Percentiles rank a stretch among this genome's conserved stretches.
Conservation (phyloP, 2,888 invertebrate genomes). For the Drosophila limbata region DNA sequence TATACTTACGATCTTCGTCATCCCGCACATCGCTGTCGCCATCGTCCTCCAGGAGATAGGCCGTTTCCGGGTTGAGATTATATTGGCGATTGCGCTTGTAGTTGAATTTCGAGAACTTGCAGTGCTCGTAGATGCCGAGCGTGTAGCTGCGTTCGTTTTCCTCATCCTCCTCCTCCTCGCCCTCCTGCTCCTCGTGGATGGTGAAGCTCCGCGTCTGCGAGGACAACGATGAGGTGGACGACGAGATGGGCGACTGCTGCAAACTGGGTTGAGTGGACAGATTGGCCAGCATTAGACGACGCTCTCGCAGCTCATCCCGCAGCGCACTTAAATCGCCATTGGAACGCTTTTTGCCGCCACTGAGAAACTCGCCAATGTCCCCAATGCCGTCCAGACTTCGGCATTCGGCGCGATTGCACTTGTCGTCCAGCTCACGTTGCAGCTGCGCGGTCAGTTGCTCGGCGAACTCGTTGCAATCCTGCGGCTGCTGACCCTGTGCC, state of each 20-base stretch:
- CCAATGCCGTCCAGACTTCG: conserved; percentile 82
- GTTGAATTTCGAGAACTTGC: conserved; percentile 84
- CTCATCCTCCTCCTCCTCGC: conserved; percentile 82
- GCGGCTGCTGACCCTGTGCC: conserved; percentile 81
- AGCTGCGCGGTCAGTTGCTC: conserved; percentile 93
- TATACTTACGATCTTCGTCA: conserved; percentile 73
- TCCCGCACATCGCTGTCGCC: conserved; percentile 83
- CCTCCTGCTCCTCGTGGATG: conserved; percentile 84
- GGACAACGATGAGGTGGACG: conserved; percentile 84
- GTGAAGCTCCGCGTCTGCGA: conserved; percentile 84
- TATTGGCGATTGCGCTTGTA: conserved; percentile 83
- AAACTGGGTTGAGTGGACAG: conserved; percentile 83
- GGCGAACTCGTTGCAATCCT: conserved; percentile 92
- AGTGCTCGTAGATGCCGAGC: conserved; percentile 83
- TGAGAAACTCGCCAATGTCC: conserved; percentile 75
- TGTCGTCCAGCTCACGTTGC: conserved; percentile 90
- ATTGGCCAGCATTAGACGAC: conserved; percentile 85
- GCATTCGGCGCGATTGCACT: conserved; percentile 77
- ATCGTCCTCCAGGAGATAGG: conserved; percentile 84
- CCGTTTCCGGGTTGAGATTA: conserved; percentile 84
- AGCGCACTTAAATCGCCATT: conserved; percentile 82
- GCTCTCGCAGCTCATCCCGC: conserved; percentile 84
- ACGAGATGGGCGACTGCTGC: conserved; percentile 83
- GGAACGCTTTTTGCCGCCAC: conserved; percentile 71
- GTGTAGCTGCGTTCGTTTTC: conserved; percentile 83